Evolutionary conservation across 2,888 invertebrate genomes (phyloP).

Genomic region (Mimas tiliae): DNA sequence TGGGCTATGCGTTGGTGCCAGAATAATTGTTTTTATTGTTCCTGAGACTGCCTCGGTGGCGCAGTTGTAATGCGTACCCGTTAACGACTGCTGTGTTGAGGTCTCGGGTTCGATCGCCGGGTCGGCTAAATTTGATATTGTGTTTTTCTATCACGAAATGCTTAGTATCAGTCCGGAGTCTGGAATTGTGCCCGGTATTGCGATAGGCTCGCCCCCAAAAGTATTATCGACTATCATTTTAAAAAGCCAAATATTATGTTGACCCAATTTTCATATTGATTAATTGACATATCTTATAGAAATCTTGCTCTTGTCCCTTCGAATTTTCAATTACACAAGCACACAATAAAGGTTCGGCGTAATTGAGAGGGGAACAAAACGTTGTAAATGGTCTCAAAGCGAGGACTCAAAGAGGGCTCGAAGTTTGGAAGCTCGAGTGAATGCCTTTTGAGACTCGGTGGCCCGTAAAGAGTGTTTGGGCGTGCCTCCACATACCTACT

Average conservation of each 20-base stretch:
- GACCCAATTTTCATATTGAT: background rate
- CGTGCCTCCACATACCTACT: background rate
- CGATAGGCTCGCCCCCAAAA: too few relatives aligned
- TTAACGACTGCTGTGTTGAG: too few relatives aligned
- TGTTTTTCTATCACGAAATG: too few relatives aligned
- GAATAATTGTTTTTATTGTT: background rate
- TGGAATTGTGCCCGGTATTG: too few relatives aligned
- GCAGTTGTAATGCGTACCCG: too few relatives aligned
- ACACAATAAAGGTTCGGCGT: conserved; percentile 13
- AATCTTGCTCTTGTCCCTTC: background rate
- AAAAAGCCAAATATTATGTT: background rate
- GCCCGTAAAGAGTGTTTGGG: conserved; percentile 16
- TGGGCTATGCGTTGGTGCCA: background rate
- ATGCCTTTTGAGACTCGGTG: conserved; percentile 10
- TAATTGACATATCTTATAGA: background rate
- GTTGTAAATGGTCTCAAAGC: conserved; percentile 3
- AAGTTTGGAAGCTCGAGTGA: conserved; percentile 5
- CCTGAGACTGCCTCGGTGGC: too few relatives aligned
- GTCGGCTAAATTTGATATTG: too few relatives aligned
- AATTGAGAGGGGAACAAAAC: conserved; percentile 19
- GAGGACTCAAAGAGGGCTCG: conserved; percentile 11
- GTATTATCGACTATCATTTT: too few relatives aligned
- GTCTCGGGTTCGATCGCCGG: too few relatives aligned
- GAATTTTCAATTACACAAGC: conserved; percentile 17
- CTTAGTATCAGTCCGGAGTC: too few relatives aligned